Conservation (phyloP, 2,113 vertebrate genomes). For the Kryptolebias marmoratus region DNA sequence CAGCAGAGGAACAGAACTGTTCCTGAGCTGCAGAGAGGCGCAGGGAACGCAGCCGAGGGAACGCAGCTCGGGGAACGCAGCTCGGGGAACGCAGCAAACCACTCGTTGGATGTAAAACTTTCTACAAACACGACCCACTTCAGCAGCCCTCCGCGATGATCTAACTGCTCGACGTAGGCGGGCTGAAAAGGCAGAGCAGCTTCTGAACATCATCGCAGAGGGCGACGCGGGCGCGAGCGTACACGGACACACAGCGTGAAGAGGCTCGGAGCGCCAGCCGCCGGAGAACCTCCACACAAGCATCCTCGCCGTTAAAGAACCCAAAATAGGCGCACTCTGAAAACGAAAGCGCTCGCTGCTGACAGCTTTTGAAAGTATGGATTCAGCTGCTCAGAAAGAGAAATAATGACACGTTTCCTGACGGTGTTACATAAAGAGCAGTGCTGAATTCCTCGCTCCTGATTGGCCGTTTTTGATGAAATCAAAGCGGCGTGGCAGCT, state of each 20-base stretch:
- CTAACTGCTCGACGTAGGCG: slow-evolving; percentile 33
- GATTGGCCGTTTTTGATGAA: too few species aligned
- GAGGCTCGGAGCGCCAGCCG: slow-evolving; percentile 25
- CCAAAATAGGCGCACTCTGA: slow-evolving; percentile 18
- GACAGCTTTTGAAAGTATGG: too few species aligned
- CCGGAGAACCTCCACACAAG: slow-evolving; percentile 35
- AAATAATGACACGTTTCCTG: too few species aligned
- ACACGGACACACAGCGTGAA: slow-evolving; percentile 3
- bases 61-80: too few species aligned
- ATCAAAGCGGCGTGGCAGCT: too few species aligned
- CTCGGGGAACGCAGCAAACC: too few species aligned
- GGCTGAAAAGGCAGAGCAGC: slow-evolving; percentile 37
- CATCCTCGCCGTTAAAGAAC: slow-evolving; percentile 35
- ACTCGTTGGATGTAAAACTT: slow-evolving; percentile 24
- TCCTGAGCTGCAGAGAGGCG: background rate
- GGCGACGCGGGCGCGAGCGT: slow-evolving; percentile 13
- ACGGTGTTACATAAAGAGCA: too few species aligned
- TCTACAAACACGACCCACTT: slow-evolving; percentile 14
- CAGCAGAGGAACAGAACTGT: background rate
- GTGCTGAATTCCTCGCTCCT: too few species aligned
- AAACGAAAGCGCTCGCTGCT: too few species aligned
- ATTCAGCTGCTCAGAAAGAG: too few species aligned
- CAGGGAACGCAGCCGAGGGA: too few species aligned
- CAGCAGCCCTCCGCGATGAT: slow-evolving; percentile 25
- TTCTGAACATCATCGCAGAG: slow-evolving; percentile 40